Evolutionary conservation across 2,113 vertebrate species (phyloP).

Genomic region (Entelurus aequoreus): DNA sequence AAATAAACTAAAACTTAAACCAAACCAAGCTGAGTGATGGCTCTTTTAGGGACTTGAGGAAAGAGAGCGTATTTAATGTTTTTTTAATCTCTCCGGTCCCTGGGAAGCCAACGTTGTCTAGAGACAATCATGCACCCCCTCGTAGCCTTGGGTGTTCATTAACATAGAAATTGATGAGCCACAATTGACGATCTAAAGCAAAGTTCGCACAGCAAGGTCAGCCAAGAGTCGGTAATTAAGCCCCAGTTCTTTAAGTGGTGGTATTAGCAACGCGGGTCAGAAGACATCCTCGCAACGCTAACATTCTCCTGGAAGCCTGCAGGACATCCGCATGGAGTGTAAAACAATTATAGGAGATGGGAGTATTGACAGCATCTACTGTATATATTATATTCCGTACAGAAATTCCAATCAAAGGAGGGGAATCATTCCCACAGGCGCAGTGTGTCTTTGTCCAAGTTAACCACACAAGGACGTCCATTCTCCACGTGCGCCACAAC

Average conservation of each 20-base stretch:
- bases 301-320: slow-evolving; percentile 51
- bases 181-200: slow-evolving; percentile 65
- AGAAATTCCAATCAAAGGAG: neutral
- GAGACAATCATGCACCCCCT: slow-evolving; percentile 48
- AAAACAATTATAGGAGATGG: slow-evolving; percentile 57
- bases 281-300: slow-evolving; percentile 49
- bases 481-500: neutral
- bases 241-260: slow-evolving; percentile 51
- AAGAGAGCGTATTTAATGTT: neutral
- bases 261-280: slow-evolving; percentile 45
- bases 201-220: slow-evolving; percentile 68
- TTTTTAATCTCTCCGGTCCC: slow-evolving; percentile 9
- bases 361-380: slow-evolving; percentile 1
- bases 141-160: slow-evolving; percentile 61
- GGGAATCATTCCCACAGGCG: neutral
- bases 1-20: too few relatives aligned
- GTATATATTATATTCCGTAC: neutral
- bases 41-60: neutral
- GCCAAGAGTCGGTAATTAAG: slow-evolving; percentile 70
- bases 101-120: slow-evolving; percentile 48
- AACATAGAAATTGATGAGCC: slow-evolving; percentile 69
- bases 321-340: slow-evolving; percentile 42
- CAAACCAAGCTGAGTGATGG: too few relatives aligned
- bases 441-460: slow-evolving; percentile 5
- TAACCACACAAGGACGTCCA: neutral